Evolutionary conservation across 1,140 invertebrate genomes (phyloP).

Genomic region (Cydia amplana): DNA sequence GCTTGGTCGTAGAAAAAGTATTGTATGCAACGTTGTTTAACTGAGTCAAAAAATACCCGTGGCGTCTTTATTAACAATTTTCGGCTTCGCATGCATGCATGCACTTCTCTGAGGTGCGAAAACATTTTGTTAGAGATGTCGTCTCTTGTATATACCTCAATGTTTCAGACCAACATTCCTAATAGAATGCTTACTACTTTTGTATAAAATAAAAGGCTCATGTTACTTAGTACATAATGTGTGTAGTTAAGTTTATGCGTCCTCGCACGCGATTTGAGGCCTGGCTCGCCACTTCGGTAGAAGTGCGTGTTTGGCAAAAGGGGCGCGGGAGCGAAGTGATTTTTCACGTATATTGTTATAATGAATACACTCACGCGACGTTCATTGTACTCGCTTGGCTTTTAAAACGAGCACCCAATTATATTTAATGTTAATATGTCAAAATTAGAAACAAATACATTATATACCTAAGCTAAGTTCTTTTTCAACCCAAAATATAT

Average conservation of each 20-base stretch:
- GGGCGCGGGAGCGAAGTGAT: constrained; percentile 46
- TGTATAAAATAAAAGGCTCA: constrained; percentile 20
- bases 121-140: too few species aligned
- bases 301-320: constrained; percentile 46
- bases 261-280: constrained; percentile 38
- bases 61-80: too few species aligned
- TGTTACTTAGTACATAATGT: constrained; percentile 16
- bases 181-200: constrained; percentile 18
- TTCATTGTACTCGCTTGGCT: constrained; percentile 21
- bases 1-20: too few species aligned
- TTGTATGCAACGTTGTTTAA: too few species aligned
- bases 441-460: too few species aligned
- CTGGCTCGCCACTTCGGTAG: constrained; percentile 37
- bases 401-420: constrained; percentile 24
- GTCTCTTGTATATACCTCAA: too few species aligned
- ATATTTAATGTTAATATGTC: constrained; percentile 6
- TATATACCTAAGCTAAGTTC: too few species aligned
- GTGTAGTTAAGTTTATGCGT: constrained; percentile 32
- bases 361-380: constrained; percentile 47
- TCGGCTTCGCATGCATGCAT: too few species aligned
- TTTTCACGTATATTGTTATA: constrained; percentile 49
- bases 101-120: too few species aligned
- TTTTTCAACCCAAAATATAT: too few species aligned
- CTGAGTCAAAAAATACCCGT: too few species aligned
- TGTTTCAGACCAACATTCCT: background rate